phyloP scores from a whole-genome alignment of 2,113 vertebrate species.

The Delphinapterus leucas region DNA sequence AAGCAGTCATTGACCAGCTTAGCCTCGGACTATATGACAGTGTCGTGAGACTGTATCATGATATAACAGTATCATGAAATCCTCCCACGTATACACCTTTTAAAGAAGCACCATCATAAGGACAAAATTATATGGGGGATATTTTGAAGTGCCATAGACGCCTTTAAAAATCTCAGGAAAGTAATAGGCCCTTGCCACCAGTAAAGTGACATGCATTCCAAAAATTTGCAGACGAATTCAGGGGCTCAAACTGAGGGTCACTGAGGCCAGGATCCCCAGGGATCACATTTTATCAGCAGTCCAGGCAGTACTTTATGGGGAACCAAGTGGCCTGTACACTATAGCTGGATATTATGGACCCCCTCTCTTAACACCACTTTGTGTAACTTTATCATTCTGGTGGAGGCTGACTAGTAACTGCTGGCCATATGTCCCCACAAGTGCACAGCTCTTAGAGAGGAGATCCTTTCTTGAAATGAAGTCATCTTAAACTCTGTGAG shows the following conservation, averaged over 20 bases:
- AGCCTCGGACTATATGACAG: neutral
- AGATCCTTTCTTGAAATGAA: neutral
- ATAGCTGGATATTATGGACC: rapidly evolving
- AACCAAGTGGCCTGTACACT: neutral
- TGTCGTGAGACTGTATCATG: neutral
- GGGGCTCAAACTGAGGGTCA: neutral
- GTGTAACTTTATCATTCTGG: neutral
- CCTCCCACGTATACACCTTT: neutral
- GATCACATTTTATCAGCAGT: neutral
- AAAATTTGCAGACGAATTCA: neutral
- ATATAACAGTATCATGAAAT: neutral
- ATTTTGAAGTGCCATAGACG: neutral
- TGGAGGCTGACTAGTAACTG: neutral
- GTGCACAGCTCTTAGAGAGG: neutral
- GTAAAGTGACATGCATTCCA: neutral
- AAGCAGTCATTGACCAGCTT: neutral
- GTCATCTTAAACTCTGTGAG: neutral
- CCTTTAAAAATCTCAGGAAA: neutral
- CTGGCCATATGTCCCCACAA: neutral
- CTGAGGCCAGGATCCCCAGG: neutral
- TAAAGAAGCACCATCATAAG: neutral
- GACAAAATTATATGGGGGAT: neutral
- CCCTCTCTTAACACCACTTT: neutral
- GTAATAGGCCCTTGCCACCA: neutral
- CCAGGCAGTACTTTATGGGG: neutral